Evolutionary conservation across 2,797 vertebrate species (phyloP).

Genomic region (Echeneis naucrates): DNA sequence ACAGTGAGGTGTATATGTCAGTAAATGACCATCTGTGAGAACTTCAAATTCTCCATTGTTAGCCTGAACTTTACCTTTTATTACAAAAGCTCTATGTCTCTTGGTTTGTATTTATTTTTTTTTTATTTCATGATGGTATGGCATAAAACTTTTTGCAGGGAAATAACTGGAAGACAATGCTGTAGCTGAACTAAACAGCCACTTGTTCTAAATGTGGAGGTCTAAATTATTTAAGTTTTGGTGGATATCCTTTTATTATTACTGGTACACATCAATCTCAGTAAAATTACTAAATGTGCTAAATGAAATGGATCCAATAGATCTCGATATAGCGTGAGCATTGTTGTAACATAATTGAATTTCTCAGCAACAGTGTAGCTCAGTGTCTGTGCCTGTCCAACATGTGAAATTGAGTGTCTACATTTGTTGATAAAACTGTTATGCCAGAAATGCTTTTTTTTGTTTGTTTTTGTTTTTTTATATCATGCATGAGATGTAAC

Average conservation of each 20-base stretch:
- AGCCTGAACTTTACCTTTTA: slow-evolving; percentile 28
- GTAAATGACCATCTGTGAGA: slow-evolving; percentile 35
- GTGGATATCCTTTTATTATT: slow-evolving; percentile 29
- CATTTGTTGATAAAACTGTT: slow-evolving; percentile 62
- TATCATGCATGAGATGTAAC: slow-evolving; percentile 78
- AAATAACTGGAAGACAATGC: slow-evolving; percentile 15
- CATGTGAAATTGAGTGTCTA: slow-evolving; percentile 45
- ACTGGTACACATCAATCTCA: slow-evolving; percentile 18
- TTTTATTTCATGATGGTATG: slow-evolving; percentile 19
- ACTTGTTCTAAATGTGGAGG: slow-evolving; percentile 11
- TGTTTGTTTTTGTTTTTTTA: no score
- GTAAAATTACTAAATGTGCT: slow-evolving; percentile 35
- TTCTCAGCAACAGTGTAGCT: slow-evolving; percentile 44
- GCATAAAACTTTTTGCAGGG: slow-evolving; percentile 8
- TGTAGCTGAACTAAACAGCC: slow-evolving; percentile 20
- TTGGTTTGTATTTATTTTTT: slow-evolving; percentile 11
- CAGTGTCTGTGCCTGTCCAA: slow-evolving; percentile 59
- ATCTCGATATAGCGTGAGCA: slow-evolving; percentile 6
- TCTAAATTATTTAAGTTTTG: slow-evolving; percentile 11
- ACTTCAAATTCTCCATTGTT: slow-evolving; percentile 28
- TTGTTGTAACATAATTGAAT: slow-evolving; percentile 17
- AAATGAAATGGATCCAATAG: slow-evolving; percentile 38
- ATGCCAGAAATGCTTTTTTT: slow-evolving; percentile 77
- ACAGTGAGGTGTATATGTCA: slow-evolving; percentile 57
- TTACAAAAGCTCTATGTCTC: slow-evolving; percentile 20